phyloP scores from a whole-genome alignment of 2,797 vertebrate genomes.

The Sardinella longiceps region DNA sequence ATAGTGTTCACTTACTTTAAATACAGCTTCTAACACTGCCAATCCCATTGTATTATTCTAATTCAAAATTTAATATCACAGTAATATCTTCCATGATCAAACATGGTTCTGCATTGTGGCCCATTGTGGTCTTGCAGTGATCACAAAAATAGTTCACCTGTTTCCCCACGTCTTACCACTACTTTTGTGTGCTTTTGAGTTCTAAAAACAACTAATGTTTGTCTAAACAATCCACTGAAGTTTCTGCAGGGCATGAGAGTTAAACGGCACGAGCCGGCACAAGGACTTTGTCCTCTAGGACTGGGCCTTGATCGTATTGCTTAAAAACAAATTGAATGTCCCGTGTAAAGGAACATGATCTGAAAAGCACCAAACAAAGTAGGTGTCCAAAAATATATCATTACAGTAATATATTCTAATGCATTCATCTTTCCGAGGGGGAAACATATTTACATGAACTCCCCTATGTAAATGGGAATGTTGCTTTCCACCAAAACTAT shows the following conservation, averaged over 20 bases:
- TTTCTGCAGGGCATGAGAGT: neutral
- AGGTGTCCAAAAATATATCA: too few species aligned
- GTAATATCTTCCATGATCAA: too few species aligned
- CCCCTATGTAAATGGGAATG: neutral
- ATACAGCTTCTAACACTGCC: too few species aligned
- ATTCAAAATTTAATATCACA: too few species aligned
- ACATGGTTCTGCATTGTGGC: too few species aligned
- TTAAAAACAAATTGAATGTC: neutral
- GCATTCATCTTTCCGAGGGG: neutral
- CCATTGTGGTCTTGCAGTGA: too few species aligned
- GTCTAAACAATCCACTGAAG: neutral
- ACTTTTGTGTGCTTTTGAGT: neutral
- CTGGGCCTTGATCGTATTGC: neutral
- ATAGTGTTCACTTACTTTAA: too few species aligned
- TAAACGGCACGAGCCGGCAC: neutral
- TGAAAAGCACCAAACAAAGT: too few species aligned
- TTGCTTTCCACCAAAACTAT: neutral
- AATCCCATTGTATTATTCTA: too few species aligned
- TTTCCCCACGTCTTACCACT: too few species aligned
- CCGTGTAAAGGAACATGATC: neutral
- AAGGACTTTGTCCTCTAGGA: slow-evolving; percentile 3
- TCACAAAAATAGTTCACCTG: too few species aligned
- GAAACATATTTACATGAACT: neutral
- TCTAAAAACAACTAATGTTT: neutral
- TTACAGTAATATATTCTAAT: too few species aligned